Base-by-base conservation (phyloP, 2,797 vertebrate genomes). In the Staurois parvus region DNA sequence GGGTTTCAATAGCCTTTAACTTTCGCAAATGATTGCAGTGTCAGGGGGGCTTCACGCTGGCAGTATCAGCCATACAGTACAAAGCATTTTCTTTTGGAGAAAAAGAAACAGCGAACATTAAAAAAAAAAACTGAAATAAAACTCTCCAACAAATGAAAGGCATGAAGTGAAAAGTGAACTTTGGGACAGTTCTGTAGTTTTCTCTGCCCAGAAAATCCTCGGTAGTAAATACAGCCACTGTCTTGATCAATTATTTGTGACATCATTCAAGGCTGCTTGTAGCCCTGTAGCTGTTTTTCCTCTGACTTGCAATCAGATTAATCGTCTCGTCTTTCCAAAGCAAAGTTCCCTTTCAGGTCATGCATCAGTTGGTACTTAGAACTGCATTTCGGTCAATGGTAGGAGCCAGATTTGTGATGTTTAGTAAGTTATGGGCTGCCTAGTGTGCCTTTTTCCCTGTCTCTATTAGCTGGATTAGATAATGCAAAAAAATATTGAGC, bases 201-300 rank as follows among this genome's bases (percentile, higher is more conserved):
- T 45, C 69, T 34, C 74, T 87, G 85, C 74, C 79, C 74, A 83
- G 80, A 86, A 83, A 78, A 73, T 74, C 81, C 70, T 75, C 42
- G 45, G 42, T 68, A 56, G 78, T 74, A 83, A n/a, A 75, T 21
- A 83, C 69, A 79, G 45, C 67, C 74, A 78, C 79, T 83, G 81
- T 84, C 85, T 74, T 62, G 26, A 67, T 67, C 59, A 67, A 84
- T 87, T 87, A 83, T 56, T 52, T 87, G 72, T 79, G 81, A 84
- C 85, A 86, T 86, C 80, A 72, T 37, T 79, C 76, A 79, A 40
- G 67, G 52, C 62, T 32, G 40, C 28, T 37, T 83, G 26, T 66
- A 86, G 59, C 81, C 67, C 32, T 26, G 56, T 17, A 59, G 29
- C 21, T 24, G 28, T 68, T 78, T 59, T 59, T 24, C 10, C 45